A percentile compares a stretch with the other conserved stretches of the same genome.
These are phyloP conservation scores for Dicaeum eximium DNA, from an alignment of 2,113 vertebrate species.

Conservation along the genomic window DNA sequence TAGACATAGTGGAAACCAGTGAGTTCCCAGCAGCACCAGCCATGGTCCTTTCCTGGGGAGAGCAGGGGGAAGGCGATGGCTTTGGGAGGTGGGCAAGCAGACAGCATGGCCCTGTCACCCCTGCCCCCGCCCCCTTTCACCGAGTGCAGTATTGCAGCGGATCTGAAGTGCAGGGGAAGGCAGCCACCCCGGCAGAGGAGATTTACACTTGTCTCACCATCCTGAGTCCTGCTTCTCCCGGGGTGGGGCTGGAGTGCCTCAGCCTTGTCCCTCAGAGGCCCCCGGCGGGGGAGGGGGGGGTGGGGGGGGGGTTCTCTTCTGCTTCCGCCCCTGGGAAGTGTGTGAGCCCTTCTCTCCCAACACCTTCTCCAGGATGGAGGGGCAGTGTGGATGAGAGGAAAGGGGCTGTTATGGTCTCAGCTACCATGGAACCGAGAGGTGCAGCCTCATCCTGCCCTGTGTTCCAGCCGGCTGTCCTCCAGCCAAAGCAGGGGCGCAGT, in stretches of 20 bases:
- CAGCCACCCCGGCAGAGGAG: fast-evolving
- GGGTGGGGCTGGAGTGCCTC: neutral
- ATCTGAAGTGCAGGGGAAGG: too few species aligned
- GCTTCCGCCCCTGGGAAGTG: neutral
- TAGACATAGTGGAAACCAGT: neutral
- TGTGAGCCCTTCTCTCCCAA: fast-evolving
- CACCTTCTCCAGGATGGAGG: neutral
- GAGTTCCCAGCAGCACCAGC: neutral
- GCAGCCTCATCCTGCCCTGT: neutral
- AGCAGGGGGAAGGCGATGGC: too few species aligned
- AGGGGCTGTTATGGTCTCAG: neutral
- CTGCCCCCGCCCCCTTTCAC: too few species aligned
- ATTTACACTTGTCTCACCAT: neutral
- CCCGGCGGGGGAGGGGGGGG: too few species aligned
- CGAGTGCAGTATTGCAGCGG: neutral
- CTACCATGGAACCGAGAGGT: neutral
- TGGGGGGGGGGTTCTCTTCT: neutral
- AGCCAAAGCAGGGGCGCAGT: constrained; percentile 46
- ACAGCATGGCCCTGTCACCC: neutral
- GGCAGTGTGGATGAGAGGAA: neutral
- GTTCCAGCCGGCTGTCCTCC: neutral
- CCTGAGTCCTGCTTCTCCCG: neutral
- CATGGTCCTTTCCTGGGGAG: fast-evolving
- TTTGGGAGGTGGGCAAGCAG: fast-evolving
- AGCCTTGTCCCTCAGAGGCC: neutral